Conservation (phyloP, 2,888 invertebrate species). For the Thumatha senex region DNA sequence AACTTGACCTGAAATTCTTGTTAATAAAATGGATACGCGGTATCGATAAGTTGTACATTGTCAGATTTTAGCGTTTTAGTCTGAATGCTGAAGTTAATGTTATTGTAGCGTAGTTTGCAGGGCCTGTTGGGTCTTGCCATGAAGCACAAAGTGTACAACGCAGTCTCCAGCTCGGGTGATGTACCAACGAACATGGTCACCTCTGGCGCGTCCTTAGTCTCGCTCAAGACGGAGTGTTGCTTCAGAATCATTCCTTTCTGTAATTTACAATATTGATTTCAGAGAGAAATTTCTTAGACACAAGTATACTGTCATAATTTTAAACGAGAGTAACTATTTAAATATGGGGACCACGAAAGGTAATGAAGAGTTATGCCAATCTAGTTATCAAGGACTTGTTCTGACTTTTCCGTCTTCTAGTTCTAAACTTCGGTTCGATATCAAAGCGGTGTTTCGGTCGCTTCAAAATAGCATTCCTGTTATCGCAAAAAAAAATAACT, state of each 20-base stretch:
- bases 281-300: too few species aligned
- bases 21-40: conserved; percentile 65
- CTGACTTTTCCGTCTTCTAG: too few species aligned
- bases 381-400: too few species aligned
- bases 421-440: too few species aligned
- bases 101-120: conserved; percentile 85
- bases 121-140: conserved; percentile 89
- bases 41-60: conserved; percentile 67
- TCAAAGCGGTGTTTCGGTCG: too few species aligned
- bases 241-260: conserved; percentile 92
- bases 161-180: conserved; percentile 95
- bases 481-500: too few species aligned
- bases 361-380: too few species aligned
- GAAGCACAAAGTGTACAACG: conserved; percentile 95
- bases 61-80: conserved; percentile 70
- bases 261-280: neutral
- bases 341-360: neutral
- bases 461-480: too few species aligned
- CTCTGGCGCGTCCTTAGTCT: conserved; percentile 89
- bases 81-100: conserved; percentile 69
- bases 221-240: conserved; percentile 87
- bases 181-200: conserved; percentile 93
- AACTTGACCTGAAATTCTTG: neutral
- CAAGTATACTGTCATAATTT: too few species aligned
- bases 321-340: neutral